Evolutionary conservation across 1,140 invertebrate genomes (phyloP).

Genomic region (Oryzaephilus surinamensis): DNA sequence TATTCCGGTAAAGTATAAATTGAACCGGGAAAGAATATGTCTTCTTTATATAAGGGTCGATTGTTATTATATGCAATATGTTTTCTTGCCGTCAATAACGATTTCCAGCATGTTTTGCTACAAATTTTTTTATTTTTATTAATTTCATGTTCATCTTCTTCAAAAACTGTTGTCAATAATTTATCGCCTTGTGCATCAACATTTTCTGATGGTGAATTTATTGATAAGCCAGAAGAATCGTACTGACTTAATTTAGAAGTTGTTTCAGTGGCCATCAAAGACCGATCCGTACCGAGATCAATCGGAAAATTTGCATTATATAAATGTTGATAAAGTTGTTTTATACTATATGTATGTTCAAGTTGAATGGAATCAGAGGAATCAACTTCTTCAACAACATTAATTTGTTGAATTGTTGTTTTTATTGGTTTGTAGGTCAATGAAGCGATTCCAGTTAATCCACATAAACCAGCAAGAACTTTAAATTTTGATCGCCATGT

Average conservation of each 20-base stretch:
- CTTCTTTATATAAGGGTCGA: slow-evolving; percentile 70
- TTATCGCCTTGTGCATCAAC: too few species aligned
- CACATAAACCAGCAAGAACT: slow-evolving; percentile 36
- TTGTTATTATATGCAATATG: slow-evolving; percentile 20
- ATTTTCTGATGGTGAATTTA: too few species aligned
- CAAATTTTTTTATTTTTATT: slow-evolving; percentile 2
- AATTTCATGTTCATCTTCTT: neutral
- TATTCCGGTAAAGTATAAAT: slow-evolving; percentile 68
- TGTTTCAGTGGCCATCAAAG: too few species aligned
- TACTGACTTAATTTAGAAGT: too few species aligned
- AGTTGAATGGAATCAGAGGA: slow-evolving; percentile 8
- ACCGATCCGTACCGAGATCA: too few species aligned
- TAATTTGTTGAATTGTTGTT: slow-evolving; percentile 10
- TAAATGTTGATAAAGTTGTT: too few species aligned
- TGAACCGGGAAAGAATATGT: slow-evolving; percentile 81
- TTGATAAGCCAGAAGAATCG: too few species aligned
- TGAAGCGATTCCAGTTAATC: slow-evolving; percentile 16
- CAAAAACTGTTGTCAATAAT: too few species aligned
- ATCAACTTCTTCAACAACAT: slow-evolving; percentile 6
- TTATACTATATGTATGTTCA: too few species aligned
- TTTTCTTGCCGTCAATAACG: slow-evolving; percentile 3
- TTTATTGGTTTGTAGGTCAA: slow-evolving; percentile 19
- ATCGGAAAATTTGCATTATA: too few species aligned
- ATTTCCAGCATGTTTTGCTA: slow-evolving; percentile 1
- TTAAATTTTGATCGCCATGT: slow-evolving; percentile 43